Evolutionary conservation across 2,888 invertebrate species (phyloP), one percentile per base, ranked within the genome.

Genomic region (Sinodicranocentrus sp.): DNA sequence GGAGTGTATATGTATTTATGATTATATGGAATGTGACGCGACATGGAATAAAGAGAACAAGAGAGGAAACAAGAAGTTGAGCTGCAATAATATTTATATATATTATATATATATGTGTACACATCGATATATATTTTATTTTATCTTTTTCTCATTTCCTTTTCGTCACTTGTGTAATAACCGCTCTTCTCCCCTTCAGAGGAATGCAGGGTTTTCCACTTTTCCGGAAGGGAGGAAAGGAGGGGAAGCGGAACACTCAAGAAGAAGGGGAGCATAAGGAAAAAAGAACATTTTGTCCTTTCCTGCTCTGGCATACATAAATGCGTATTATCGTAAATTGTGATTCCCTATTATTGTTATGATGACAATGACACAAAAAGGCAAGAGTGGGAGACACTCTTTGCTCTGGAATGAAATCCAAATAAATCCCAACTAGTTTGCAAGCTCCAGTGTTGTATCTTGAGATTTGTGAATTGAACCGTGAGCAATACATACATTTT

Each of bases 311-410:
- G 65, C 65, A 65, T 65, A 65, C 43, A 65, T 65, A 65, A 63
- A 65, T 65, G 65, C 43, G 21, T 65, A 43, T 65, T 65, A 65
- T 43, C 43, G 39, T 43, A 43, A 65, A 65, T 65, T 39, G 43
- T 65, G 43, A 65, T 65, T 43, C 65, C 65, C 21, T 65, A 65
- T 43, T 65, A 43, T 43, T 65, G 65, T 43, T 43, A 65, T 39
- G 43, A 43, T 65, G 43, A 65, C 65, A 65, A 65, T 43, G 65
- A 43, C 61, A 61, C 43, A 65, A 65, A 43, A 43, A 39, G 19
- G 19, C 23, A 8, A 21, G 57, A 21, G 21, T 17, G 23, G 65
- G 21, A 21, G 65, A 17, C 65, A 65, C 10, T 39, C 23, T 21
- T 21, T 39, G 65, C 3, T 17, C 28, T 8, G 17, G 17, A 65